These are phyloP conservation scores for Acanthaster planci DNA, from an alignment of 35 echinoderm and acorn worm genomes.

Conservation along the genomic window DNA sequence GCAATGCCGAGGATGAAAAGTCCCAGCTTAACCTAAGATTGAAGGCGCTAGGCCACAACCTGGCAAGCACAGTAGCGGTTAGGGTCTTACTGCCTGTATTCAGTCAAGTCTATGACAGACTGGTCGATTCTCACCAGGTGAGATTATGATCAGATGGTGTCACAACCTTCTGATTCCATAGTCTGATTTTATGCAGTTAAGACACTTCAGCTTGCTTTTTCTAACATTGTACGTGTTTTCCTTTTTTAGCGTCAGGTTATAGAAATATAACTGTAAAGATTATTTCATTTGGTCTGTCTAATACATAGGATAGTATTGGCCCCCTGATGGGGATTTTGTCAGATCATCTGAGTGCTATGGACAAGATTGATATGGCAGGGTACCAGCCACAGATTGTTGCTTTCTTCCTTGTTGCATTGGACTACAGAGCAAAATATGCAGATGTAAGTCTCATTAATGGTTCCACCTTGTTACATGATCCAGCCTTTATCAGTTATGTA, in stretches of 20 bases:
- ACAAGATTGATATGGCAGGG: slow-evolving; percentile 63
- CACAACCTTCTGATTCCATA: too few relatives aligned
- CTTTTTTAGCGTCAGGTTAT: background rate
- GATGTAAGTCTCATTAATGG: slow-evolving; percentile 81
- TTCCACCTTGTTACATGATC: too few relatives aligned
- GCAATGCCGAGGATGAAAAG: slow-evolving; percentile 76
- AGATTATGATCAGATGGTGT: background rate
- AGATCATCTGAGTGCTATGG: slow-evolving; percentile 59
- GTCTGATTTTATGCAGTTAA: too few relatives aligned
- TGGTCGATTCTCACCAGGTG: slow-evolving; percentile 31
- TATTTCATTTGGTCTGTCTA: background rate
- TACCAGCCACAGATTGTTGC: slow-evolving; percentile 42
- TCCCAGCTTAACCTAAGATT: slow-evolving; percentile 78
- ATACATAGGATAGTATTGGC: slow-evolving; percentile 47
- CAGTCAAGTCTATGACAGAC: slow-evolving; percentile 40
- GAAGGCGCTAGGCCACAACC: slow-evolving; percentile 74
- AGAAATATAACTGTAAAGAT: background rate
- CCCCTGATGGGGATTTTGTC: slow-evolving; percentile 73
- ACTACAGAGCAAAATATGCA: slow-evolving; percentile 76
- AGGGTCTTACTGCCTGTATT: slow-evolving; percentile 79
- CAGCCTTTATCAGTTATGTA: too few relatives aligned
- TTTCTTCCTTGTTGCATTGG: slow-evolving; percentile 78
- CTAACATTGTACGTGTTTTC: background rate
- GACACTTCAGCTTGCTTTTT: too few relatives aligned
- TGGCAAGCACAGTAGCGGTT: slow-evolving; percentile 52